Percentiles rank a stretch among this genome's conserved stretches.
Conservation (phyloP, 2,888 invertebrate species). For the Balanococcus diminutus region DNA sequence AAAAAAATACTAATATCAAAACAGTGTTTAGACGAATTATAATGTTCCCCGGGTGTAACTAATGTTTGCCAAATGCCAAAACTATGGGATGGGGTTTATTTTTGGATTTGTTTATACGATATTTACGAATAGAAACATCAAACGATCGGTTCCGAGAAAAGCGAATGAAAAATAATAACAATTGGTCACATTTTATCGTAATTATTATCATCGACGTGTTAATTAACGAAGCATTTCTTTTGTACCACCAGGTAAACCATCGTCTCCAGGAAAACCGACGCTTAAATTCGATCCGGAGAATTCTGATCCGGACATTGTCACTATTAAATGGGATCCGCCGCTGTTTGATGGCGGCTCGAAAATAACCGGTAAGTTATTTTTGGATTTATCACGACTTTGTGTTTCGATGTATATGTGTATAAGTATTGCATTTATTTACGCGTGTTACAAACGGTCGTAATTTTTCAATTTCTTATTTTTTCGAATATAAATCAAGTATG, state of each 20-base stretch:
- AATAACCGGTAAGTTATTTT: slow-evolving; percentile 65
- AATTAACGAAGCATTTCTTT: background rate
- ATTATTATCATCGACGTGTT: background rate
- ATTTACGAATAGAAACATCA: slow-evolving; percentile 31
- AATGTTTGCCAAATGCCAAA: slow-evolving; percentile 43
- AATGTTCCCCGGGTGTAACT: slow-evolving; percentile 15
- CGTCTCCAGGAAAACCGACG: slow-evolving; percentile 81
- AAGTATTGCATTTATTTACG: background rate
- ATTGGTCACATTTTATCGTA: background rate
- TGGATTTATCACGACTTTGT: slow-evolving; percentile 34
- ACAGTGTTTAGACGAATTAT: background rate
- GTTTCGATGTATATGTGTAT: background rate
- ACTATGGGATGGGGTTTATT: slow-evolving; percentile 32
- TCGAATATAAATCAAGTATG: background rate
- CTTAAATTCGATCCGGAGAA: slow-evolving; percentile 74
- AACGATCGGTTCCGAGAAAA: slow-evolving; percentile 39
- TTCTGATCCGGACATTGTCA: slow-evolving; percentile 80
- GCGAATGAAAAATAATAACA: background rate
- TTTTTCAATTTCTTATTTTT: slow-evolving; percentile 21
- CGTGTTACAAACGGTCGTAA: background rate
- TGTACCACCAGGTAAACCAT: slow-evolving; percentile 72
- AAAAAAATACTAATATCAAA: background rate
- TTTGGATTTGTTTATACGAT: slow-evolving; percentile 37
- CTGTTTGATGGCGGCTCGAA: slow-evolving; percentile 85
- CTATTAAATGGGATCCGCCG: slow-evolving; percentile 82